These are phyloP conservation scores for Lepus townsendii DNA, from an alignment of 2,797 vertebrate genomes.

Conservation along the genomic window DNA sequence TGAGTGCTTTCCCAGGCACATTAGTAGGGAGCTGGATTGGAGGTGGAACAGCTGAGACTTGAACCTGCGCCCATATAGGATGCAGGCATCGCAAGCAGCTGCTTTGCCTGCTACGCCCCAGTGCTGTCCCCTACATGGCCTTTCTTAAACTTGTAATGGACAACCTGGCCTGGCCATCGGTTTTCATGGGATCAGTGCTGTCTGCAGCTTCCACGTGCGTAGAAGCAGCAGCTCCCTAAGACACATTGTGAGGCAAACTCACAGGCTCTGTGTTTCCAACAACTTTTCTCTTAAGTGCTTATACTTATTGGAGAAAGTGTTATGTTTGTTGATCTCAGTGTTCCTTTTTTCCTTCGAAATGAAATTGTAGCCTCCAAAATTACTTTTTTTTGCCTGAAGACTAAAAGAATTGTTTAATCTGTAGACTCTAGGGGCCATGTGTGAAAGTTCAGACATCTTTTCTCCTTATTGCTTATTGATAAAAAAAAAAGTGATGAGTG, in stretches of 20 bases:
- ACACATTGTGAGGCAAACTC: not conserved
- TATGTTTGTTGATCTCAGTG: not conserved
- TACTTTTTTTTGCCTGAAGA: not conserved
- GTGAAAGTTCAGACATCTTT: not conserved
- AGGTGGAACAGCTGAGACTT: no score
- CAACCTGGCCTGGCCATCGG: not conserved
- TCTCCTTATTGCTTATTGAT: not conserved
- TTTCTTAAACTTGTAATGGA: slow-evolving; percentile 16
- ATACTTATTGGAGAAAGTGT: slow-evolving; percentile 59
- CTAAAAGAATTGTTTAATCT: not conserved
- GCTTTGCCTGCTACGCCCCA: no score
- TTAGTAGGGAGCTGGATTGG: no score
- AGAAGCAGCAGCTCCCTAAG: not conserved
- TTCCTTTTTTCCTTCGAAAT: slow-evolving; percentile 54
- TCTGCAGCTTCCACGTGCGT: not conserved
- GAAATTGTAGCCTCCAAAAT: slow-evolving; percentile 31
- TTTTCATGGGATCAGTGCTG: not conserved
- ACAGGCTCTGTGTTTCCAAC: not conserved
- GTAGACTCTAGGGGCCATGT: not conserved
- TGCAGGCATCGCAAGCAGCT: no score
- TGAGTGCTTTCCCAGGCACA: no score
- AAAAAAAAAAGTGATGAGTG: not conserved
- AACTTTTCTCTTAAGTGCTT: not conserved
- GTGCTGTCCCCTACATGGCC: no score
- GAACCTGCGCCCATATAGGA: no score